phyloP scores from a whole-genome alignment of 2,797 vertebrate genomes.

The Protosalanx chinensis region DNA sequence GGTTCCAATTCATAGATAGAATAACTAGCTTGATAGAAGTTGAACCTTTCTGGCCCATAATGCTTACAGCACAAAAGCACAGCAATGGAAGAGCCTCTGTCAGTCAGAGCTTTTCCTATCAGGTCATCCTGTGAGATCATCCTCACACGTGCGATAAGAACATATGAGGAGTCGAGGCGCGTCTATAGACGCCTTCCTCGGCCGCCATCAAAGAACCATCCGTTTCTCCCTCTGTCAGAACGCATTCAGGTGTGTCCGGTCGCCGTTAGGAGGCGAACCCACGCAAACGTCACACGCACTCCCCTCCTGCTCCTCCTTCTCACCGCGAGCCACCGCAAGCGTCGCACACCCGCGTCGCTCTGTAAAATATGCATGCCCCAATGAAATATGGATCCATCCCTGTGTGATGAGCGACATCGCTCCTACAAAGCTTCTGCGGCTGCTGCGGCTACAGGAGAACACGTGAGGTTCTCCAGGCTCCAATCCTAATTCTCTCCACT shows the following conservation, averaged over 20 bases:
- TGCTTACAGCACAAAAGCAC: background rate
- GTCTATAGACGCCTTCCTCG: slow-evolving; percentile 1
- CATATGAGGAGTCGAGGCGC: background rate
- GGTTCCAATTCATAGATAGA: no score
- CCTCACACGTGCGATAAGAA: background rate
- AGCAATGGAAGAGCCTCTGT: background rate
- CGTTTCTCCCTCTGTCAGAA: slow-evolving; percentile 35
- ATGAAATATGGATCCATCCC: slow-evolving; percentile 69
- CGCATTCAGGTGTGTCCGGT: slow-evolving; percentile 29
- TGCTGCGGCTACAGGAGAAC: background rate
- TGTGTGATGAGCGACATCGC: slow-evolving; percentile 67
- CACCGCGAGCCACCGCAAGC: slow-evolving; percentile 56
- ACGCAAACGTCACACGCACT: no score
- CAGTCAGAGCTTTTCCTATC: background rate
- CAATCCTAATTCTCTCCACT: slow-evolving; percentile 57
- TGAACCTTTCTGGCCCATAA: background rate
- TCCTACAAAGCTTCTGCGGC: slow-evolving; percentile 54
- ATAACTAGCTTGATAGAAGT: no score
- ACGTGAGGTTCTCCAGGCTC: slow-evolving; percentile 41
- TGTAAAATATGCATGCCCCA: slow-evolving; percentile 70
- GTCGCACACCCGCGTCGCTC: slow-evolving; percentile 59
- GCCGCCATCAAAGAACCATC: slow-evolving; percentile 33
- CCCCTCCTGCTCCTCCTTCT: background rate
- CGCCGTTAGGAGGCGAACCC: slow-evolving; percentile 22
- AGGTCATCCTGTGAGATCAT: slow-evolving; percentile 9